These are phyloP conservation scores for Trilocha varians DNA, from an alignment of 2,888 invertebrate species.

Conservation along the genomic window DNA sequence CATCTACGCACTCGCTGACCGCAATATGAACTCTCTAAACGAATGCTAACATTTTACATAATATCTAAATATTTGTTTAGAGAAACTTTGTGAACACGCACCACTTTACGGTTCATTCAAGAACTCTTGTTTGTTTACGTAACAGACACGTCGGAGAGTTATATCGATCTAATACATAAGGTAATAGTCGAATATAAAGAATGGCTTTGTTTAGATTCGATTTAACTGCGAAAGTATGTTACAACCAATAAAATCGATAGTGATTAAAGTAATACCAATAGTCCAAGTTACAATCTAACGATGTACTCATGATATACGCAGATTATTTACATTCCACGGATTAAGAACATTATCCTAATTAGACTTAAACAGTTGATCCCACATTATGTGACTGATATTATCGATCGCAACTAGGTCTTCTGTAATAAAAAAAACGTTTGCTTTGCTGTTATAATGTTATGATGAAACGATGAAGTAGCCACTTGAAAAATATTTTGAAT, in stretches of 20 bases:
- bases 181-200: neutral
- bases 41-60: constrained; percentile 21
- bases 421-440: too few species aligned
- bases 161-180: neutral
- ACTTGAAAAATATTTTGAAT: neutral
- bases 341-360: neutral
- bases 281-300: too few species aligned
- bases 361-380: neutral
- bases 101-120: neutral
- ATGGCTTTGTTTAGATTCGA: too few species aligned
- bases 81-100: constrained; percentile 18
- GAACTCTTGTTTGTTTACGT: neutral
- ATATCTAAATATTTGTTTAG: constrained; percentile 24
- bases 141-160: neutral
- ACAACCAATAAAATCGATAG: too few species aligned
- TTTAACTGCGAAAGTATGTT: too few species aligned
- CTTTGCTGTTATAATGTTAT: too few species aligned
- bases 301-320: too few species aligned
- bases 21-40: constrained; percentile 25
- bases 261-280: too few species aligned
- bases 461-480: neutral
- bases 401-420: too few species aligned
- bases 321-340: too few species aligned
- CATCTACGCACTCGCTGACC: constrained; percentile 24
- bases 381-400: neutral